phyloP scores from a whole-genome alignment of 2,113 vertebrate genomes.

The Cryptotis parvus region DNA sequence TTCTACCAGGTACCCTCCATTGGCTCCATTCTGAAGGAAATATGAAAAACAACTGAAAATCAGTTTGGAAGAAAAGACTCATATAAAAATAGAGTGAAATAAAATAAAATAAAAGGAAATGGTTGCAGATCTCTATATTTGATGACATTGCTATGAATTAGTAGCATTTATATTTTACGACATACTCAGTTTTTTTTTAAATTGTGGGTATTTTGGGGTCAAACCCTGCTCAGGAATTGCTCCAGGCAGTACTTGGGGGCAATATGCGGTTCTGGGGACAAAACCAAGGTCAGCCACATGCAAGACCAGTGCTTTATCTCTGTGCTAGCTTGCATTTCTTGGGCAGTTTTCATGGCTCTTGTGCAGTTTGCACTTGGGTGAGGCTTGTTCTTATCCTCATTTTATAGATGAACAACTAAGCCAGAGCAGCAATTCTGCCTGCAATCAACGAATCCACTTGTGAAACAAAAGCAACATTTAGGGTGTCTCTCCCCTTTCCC shows the following conservation, averaged over 20 bases:
- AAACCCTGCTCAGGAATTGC: neutral
- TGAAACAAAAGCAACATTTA: conserved; percentile 21
- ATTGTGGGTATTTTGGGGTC: no score
- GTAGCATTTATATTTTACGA: no score
- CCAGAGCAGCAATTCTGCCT: neutral
- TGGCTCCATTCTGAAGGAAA: neutral
- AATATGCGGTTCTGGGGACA: no score
- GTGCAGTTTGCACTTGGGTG: neutral
- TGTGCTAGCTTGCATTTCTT: neutral
- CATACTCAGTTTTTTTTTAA: no score
- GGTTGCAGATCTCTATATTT: neutral
- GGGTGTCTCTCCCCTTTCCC: neutral
- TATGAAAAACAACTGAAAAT: neutral
- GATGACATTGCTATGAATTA: neutral
- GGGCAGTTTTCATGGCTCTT: neutral
- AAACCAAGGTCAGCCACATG: no score
- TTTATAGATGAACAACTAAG: neutral
- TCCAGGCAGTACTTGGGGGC: no score
- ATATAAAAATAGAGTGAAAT: neutral
- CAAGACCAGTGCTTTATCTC: no score
- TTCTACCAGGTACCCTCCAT: neutral
- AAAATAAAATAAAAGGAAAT: neutral
- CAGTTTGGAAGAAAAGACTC: neutral
- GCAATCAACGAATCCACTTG: neutral
- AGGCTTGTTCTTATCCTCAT: neutral